Evolutionary conservation across 2,888 invertebrate species (phyloP), one percentile per base, ranked within the genome.

Genomic region (Diaprepes abbreviatus): DNA sequence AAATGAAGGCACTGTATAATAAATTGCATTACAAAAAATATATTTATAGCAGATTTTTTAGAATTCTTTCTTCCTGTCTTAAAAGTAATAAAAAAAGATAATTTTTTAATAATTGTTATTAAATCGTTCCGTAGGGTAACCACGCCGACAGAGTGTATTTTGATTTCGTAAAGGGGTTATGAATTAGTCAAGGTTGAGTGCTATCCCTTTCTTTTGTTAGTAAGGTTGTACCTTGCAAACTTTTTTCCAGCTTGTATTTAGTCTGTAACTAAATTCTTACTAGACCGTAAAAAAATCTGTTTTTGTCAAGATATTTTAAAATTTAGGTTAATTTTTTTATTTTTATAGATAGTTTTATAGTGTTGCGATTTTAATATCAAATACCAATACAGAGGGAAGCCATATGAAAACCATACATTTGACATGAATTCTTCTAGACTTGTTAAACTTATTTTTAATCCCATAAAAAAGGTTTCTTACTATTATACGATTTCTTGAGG

Each of bases 391-490:
- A 24, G 2, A 4, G 54, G 24, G 66, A 70, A 70, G 14, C 60
- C 70, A 2, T 57, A 66, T 14, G 16, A 62, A 63, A 55, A 21
- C 50, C 35, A 66, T 66, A 57, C 66, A 45, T 70, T 70, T 70
- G 70, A 62, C 70, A 66, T 62, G 63, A 70, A 70, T 70, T 70
- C 62, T 57, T 66, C 36, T 45, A 63, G 59, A 66, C 66, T 60
- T 48, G 35, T 55, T 55, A 57, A 66, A 66, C 43, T 66, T 74
- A 71, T 73, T 74, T 74, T 73, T 78, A 79, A 77, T 77, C 77
- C 76, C 58, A 73, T 73, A 75, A 74, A 76, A 77, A 79, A 79
- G 79, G 79, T 79, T 79, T 79, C 79, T 79, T 78, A 76, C 71
- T 73, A 75, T 77, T 76, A 72, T 79, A 79, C 65, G 79, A 78